Conservation (phyloP, 23 tunicate species). For the Styela clava region DNA sequence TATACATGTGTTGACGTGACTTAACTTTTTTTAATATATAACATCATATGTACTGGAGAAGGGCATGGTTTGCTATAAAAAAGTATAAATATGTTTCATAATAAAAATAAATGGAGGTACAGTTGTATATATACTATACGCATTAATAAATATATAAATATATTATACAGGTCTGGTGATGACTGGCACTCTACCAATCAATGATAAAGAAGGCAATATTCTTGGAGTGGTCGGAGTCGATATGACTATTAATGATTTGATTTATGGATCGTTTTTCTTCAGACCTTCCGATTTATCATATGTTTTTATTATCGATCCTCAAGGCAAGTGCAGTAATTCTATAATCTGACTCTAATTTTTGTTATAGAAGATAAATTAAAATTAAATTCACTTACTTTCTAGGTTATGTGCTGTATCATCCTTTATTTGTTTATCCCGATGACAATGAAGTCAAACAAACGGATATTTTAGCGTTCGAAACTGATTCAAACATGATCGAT, state of each 20-base stretch:
- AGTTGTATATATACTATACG: no score
- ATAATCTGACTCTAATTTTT: no score
- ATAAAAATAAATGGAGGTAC: no score
- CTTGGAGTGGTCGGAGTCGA: conserved; percentile 38
- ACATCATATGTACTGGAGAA: no score
- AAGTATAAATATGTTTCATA: no score
- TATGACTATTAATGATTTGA: conserved; percentile 30
- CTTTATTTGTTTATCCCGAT: conserved; percentile 28
- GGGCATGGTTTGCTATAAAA: no score
- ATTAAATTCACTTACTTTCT: not conserved
- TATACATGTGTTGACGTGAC: no score
- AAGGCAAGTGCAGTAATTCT: conserved; percentile 23
- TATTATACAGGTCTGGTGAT: conserved; percentile 15
- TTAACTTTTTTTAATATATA: no score
- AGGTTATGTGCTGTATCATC: conserved; percentile 62
- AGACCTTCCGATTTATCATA: conserved; percentile 50
- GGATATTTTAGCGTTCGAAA: conserved; percentile 34
- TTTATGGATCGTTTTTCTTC: conserved; percentile 19
- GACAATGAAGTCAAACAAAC: conserved; percentile 18
- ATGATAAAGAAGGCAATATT: conserved; percentile 19
- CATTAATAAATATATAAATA: no score
- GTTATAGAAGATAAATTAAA: not conserved
- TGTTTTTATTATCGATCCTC: conserved; percentile 43
- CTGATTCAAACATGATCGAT: conserved; percentile 19
- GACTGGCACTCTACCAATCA: conserved; percentile 34